Base-by-base conservation (phyloP, 53 echinoderm and acorn worm genomes). In the Stichopus horrens region DNA sequence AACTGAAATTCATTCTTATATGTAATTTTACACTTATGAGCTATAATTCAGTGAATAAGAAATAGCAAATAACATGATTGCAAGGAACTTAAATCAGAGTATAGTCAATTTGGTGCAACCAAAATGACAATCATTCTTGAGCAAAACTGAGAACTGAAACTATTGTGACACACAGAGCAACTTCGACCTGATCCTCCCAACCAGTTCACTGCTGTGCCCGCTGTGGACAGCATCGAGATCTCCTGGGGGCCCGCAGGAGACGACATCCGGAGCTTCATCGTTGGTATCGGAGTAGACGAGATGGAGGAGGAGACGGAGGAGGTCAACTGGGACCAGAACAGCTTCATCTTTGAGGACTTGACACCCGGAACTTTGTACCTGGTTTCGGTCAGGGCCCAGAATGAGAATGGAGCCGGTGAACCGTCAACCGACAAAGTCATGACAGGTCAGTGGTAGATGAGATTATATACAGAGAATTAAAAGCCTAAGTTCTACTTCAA, bases 271-370 rank as follows among this genome's bases (percentile, higher is more conserved):
- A 56, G 8, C 19, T 87, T 56, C 58, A 23, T 87, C 5, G 75
- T 87, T 0, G 87, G 87, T 10, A 87, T 87, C 9, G 87, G 87
- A 5, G 74, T 52, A 9, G 75, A 87, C 5, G 87, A 87, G 10
- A 19, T 87, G 56, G 87, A 87, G 53, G 87, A 87, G 54, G 58
- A 75, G 5, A 87, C 87, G 0, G 21, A 56, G 4, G 75, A 74
- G 9, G 53, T 87, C 55, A 87, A 87, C 75, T 87, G 87, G 87
- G 87, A 87, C 37, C n/a, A 87, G 37, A 87, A 73, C 53, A 74
- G 7, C 55, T 55, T 55, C 87, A 53, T 56, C 74, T 87, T 87
- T 22, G 74, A 87, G 11, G 21, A 58, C 22, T 23, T 87, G 58
- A 54, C 74, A 7, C 87, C 87, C 1, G 58, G 73, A 53, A 87